These are phyloP conservation scores for Anguilla anguilla DNA, from an alignment of 2,797 vertebrate species.

Conservation along the genomic window DNA sequence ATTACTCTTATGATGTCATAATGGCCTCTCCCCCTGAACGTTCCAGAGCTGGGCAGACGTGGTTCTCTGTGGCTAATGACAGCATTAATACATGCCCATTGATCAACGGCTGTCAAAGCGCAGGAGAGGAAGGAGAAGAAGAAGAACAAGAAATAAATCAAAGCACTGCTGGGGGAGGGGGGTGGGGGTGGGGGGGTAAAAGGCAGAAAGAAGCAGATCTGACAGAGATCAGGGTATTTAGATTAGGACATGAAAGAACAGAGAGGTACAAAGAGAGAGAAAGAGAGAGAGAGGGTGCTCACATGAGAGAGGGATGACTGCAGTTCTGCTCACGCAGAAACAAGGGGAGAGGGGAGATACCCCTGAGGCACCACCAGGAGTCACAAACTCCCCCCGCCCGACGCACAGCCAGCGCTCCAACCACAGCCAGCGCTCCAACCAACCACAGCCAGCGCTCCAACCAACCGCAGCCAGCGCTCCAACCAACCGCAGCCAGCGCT, in stretches of 20 bases:
- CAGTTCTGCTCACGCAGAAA: background rate
- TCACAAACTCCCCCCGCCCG: too few species aligned
- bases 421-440: too few species aligned
- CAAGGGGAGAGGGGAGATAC: background rate
- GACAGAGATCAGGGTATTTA: slow-evolving; percentile 2
- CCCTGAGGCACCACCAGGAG: slow-evolving; percentile 3
- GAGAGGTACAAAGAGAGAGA: too few species aligned
- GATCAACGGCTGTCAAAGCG: slow-evolving; percentile 18
- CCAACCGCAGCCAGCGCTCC: too few species aligned
- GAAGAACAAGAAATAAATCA: slow-evolving; percentile 23
- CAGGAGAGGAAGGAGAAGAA: background rate
- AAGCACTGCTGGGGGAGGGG: slow-evolving; percentile 3
- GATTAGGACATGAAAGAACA: background rate
- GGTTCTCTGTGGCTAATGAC: slow-evolving; percentile 18
- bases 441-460: too few species aligned
- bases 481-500: too few species aligned
- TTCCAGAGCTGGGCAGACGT: background rate
- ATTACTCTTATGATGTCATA: background rate
- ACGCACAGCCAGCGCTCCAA: background rate
- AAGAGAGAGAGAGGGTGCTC: too few species aligned
- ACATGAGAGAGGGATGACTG: too few species aligned
- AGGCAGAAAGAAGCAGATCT: background rate
- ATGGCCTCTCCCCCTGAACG: background rate
- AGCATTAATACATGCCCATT: slow-evolving; percentile 22
- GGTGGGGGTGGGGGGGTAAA: background rate